These are phyloP conservation scores for Epinotia brunnichana DNA, from an alignment of 2,888 invertebrate species.

Conservation along the genomic window DNA sequence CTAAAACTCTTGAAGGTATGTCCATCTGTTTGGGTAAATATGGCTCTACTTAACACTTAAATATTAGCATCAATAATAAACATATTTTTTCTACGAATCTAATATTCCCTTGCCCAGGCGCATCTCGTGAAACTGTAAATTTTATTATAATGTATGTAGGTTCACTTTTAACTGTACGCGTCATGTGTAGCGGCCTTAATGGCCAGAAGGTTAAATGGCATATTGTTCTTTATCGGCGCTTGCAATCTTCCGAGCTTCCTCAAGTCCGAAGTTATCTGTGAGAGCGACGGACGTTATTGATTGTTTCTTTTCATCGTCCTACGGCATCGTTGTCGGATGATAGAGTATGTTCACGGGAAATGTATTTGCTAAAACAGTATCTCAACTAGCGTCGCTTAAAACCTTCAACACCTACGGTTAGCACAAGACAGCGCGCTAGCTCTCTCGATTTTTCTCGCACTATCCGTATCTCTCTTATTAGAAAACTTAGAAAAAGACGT, in stretches of 20 bases:
- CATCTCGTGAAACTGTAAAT: not conserved
- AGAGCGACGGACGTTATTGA: constrained; percentile 3
- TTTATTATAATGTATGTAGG: not conserved
- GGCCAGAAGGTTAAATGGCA: constrained; percentile 15
- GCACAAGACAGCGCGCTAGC: too few relatives aligned
- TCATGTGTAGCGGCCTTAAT: not conserved
- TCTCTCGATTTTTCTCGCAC: too few relatives aligned
- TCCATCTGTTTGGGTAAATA: too few relatives aligned
- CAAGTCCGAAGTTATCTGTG: not conserved
- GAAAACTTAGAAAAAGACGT: too few relatives aligned
- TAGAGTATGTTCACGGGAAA: not conserved
- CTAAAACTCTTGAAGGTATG: not conserved
- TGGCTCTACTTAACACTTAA: too few relatives aligned
- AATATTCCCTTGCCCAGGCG: not conserved
- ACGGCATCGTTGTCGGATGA: not conserved
- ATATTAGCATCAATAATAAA: too few relatives aligned
- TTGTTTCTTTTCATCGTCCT: not conserved
- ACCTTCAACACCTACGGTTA: too few relatives aligned
- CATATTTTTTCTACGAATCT: not conserved
- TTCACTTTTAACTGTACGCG: not conserved
- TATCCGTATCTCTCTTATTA: too few relatives aligned
- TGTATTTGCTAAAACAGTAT: too few relatives aligned
- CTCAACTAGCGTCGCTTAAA: too few relatives aligned
- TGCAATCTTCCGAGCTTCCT: constrained; percentile 14
- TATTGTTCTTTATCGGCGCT: constrained; percentile 15